These are phyloP conservation scores for Ephestia elutella DNA, from an alignment of 1,140 invertebrate species.

Conservation along the genomic window DNA sequence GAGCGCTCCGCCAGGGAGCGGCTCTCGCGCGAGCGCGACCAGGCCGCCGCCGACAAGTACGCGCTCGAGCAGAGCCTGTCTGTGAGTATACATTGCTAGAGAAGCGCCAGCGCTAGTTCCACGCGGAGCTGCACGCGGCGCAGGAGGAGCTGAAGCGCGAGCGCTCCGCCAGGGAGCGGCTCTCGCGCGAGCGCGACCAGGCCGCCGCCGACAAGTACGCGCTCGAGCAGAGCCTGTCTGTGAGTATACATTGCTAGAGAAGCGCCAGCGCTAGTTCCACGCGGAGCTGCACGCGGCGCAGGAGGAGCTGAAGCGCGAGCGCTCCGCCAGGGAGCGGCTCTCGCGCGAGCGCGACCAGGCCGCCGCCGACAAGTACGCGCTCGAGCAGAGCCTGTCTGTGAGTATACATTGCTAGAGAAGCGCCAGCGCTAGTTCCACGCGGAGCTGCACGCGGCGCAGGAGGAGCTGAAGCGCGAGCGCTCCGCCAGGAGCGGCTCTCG, in stretches of 20 bases:
- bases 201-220: constrained; percentile 87
- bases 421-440: constrained; percentile 94
- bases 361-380: constrained; percentile 87
- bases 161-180: constrained; percentile 65
- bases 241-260: constrained; percentile 88
- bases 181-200: no score
- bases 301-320: no score
- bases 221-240: constrained; percentile 88
- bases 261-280: constrained; percentile 95
- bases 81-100: constrained; percentile 87
- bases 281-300: no score
- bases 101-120: constrained; percentile 95
- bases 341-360: no score
- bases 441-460: no score
- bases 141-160: constrained; percentile 57
- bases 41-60: constrained; percentile 85
- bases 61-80: constrained; percentile 88
- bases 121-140: constrained; percentile 81
- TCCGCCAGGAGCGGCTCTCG: no score
- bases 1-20: constrained; percentile 74
- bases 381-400: constrained; percentile 90
- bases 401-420: constrained; percentile 88
- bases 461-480: no score
- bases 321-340: no score
- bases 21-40: no score